phyloP scores from a whole-genome alignment of 2,888 invertebrate species.

The Girardia tigrina region DNA sequence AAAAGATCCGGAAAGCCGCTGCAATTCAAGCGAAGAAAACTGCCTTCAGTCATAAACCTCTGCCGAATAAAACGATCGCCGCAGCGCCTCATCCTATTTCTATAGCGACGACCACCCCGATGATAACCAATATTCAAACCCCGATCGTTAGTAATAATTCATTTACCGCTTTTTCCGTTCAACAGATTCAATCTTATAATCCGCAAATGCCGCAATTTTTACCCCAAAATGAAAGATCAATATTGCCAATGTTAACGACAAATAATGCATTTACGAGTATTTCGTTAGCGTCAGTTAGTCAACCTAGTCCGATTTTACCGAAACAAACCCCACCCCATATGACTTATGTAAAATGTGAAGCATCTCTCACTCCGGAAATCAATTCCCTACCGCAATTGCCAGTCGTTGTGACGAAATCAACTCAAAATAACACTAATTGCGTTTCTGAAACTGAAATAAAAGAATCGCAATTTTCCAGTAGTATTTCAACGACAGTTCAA shows the following conservation, averaged over 20 bases:
- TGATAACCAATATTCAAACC: constrained; percentile 19
- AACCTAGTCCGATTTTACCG: constrained; percentile 8
- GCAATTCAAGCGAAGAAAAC: constrained; percentile 7
- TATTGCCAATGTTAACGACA: not conserved
- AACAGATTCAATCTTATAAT: constrained; percentile 20
- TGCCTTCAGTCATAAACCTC: not conserved
- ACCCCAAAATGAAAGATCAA: constrained; percentile 12
- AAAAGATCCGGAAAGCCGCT: constrained; percentile 8
- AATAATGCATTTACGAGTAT: not conserved
- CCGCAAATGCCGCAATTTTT: not conserved
- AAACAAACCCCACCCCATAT: constrained; percentile 10
- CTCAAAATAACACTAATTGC: not conserved
- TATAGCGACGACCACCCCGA: not conserved
- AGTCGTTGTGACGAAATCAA: not conserved
- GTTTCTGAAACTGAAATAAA: constrained; percentile 5
- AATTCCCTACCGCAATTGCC: not conserved
- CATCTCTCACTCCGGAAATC: constrained; percentile 23
- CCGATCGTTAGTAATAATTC: constrained; percentile 16
- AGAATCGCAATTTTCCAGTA: not conserved
- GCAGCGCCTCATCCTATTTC: not conserved
- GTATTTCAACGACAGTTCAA: not conserved
- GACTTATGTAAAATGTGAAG: constrained; percentile 8
- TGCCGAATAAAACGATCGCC: not conserved
- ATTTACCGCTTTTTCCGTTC: not conserved
- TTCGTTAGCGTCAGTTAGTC: not conserved